A percentile compares a stretch with the other conserved stretches of the same genome.
phyloP scores from a whole-genome alignment of 2,113 vertebrate genomes.

The Isichthys henryi region DNA sequence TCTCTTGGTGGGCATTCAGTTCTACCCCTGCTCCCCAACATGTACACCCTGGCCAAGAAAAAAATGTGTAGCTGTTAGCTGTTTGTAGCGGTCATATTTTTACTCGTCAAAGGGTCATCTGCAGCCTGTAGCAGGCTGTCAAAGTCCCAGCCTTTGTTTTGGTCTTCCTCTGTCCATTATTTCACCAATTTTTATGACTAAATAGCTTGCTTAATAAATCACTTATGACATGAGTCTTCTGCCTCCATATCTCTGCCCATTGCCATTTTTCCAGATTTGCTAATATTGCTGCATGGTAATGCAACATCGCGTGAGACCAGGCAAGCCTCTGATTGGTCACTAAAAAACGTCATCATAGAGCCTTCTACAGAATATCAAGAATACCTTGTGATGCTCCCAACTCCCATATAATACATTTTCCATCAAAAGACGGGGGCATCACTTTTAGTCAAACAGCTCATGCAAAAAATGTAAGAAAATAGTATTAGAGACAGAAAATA shows the following conservation, averaged over 20 bases:
- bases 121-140: too few species aligned
- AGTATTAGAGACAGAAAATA: neutral
- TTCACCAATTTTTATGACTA: neutral
- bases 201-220: neutral
- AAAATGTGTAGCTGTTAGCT: neutral
- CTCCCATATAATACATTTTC: neutral
- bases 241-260: too few species aligned
- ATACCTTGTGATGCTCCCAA: neutral
- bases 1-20: neutral
- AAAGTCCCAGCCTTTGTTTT: neutral
- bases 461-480: neutral
- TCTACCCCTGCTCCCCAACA: neutral
- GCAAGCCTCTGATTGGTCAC: neutral
- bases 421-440: neutral
- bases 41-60: neutral
- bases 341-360: neutral
- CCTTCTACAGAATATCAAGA: neutral
- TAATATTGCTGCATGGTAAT: neutral
- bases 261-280: neutral
- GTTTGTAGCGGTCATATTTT: neutral
- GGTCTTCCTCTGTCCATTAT: neutral
- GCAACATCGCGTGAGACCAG: neutral
- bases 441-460: neutral
- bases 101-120: too few species aligned
- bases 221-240: neutral